Conservation (phyloP, 2,797 vertebrate genomes). For the Fistularia commersonii region DNA sequence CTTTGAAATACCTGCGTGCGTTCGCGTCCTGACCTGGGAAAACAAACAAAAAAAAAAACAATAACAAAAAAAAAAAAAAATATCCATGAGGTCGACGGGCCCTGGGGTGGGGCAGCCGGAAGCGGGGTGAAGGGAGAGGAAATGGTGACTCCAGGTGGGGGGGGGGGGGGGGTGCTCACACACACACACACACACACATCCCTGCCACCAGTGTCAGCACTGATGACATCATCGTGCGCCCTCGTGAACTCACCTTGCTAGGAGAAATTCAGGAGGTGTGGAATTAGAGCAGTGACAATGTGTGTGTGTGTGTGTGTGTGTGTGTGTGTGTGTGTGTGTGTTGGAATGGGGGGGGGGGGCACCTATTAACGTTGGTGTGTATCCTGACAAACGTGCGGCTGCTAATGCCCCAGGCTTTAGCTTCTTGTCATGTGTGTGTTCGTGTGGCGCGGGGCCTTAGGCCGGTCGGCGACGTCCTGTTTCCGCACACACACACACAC, state of each 20-base stretch:
- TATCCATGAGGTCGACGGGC: too few species aligned
- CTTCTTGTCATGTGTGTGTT: conserved; percentile 52
- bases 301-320: conserved; percentile 39
- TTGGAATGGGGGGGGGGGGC: conserved; percentile 40
- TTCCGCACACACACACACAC: too few species aligned
- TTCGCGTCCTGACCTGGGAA: too few species aligned
- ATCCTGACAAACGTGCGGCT: conserved; percentile 28
- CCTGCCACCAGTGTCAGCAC: conserved; percentile 73
- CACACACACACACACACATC: conserved; percentile 56
- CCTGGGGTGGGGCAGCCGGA: too few species aligned
- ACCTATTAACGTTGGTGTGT: conserved; percentile 33
- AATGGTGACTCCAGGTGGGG: not conserved
- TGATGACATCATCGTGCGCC: conserved; percentile 73
- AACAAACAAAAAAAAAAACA: too few species aligned
- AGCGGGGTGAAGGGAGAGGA: too few species aligned
- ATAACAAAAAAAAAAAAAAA: too few species aligned
- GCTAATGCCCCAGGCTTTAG: conserved; percentile 42
- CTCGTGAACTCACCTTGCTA: conserved; percentile 83
- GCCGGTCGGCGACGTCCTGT: too few species aligned
- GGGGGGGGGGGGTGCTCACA: too few species aligned
- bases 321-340: not conserved
- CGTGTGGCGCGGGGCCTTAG: too few species aligned
- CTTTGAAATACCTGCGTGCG: too few species aligned
- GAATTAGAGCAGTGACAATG: conserved; percentile 65
- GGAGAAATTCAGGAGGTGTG: conserved; percentile 71